These are phyloP conservation scores for Tenthredo livida DNA, from an alignment of 2,888 invertebrate species.

Conservation along the genomic window DNA sequence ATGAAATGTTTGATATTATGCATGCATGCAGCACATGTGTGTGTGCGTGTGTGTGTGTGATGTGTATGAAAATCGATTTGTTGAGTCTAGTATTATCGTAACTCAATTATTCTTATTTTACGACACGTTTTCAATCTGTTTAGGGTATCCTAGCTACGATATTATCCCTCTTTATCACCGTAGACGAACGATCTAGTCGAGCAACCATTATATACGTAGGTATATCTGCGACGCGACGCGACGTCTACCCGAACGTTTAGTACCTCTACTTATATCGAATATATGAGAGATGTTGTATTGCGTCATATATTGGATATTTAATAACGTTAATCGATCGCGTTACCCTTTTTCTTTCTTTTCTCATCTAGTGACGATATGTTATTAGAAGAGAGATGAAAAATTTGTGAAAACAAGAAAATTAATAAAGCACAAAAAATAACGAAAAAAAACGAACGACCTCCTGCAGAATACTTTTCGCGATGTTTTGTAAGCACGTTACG, in stretches of 20 bases:
- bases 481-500: slow-evolving; percentile 29
- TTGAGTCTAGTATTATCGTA: slow-evolving; percentile 34
- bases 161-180: slow-evolving; percentile 12
- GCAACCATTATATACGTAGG: background rate
- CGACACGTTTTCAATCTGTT: background rate
- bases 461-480: background rate
- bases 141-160: background rate
- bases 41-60: too few relatives aligned
- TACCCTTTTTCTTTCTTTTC: too few relatives aligned
- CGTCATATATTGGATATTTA: background rate
- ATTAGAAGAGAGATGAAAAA: background rate
- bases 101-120: slow-evolving; percentile 42
- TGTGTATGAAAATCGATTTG: slow-evolving; percentile 11
- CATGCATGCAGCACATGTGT: background rate
- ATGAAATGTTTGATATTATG: too few relatives aligned
- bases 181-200: background rate
- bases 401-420: background rate
- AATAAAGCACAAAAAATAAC: background rate
- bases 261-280: background rate
- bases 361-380: too few relatives aligned
- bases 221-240: too few relatives aligned
- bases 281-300: background rate
- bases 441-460: background rate
- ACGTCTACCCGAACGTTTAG: background rate
- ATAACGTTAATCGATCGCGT: background rate